Base-by-base conservation (phyloP, 53 echinoderm and acorn worm species). In the Henricia sp. region DNA sequence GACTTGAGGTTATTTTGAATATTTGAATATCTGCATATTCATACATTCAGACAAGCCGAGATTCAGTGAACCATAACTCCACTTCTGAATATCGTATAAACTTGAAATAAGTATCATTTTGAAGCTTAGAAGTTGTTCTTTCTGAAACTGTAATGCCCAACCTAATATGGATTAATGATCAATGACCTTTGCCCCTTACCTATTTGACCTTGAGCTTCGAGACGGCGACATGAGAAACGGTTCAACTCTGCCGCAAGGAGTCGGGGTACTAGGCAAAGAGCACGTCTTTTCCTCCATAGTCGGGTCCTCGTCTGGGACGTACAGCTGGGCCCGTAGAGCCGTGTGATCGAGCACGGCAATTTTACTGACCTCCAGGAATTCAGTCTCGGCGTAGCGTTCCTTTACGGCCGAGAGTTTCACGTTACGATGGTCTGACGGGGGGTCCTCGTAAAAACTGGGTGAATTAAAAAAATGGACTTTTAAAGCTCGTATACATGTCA, bases 191-290 rank as follows among this genome's bases (percentile, higher is more conserved):
- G 65, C 67, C 34, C 54, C 93, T 83, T 34, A 95, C 95, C 87
- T 93, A 58, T 75, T 85, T 34, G 84, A 78, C 67, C 93, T 85
- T 23, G 88, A 82, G 59, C 88, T 93, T 69, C 93, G 90, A 14
- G 93, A 95, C 0, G 93, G 93, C 6, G 95, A 93, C 91, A 95
- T 88, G 13, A 93, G 88, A 67, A 93, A 93, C 1, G 88, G 84
- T 60, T 91, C 93, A 26, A 85, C 68, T 39, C 88, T 88, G 25
- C 83, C 88, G 38, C 77, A 71, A 32, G 93, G 85, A 27, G 89
- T 85, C 35, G 83, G 57, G 48, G 89, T 68, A 38, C 90, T 83
- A 26, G 66, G 74, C 73, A 72, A 48, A 39, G 82, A 36, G 19
- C 33, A 33, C 43, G 52, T 57, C 16, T 57, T 67, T 36, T 55